phyloP scores from a whole-genome alignment of 2,797 vertebrate species.

The Nyctalus aviator region DNA sequence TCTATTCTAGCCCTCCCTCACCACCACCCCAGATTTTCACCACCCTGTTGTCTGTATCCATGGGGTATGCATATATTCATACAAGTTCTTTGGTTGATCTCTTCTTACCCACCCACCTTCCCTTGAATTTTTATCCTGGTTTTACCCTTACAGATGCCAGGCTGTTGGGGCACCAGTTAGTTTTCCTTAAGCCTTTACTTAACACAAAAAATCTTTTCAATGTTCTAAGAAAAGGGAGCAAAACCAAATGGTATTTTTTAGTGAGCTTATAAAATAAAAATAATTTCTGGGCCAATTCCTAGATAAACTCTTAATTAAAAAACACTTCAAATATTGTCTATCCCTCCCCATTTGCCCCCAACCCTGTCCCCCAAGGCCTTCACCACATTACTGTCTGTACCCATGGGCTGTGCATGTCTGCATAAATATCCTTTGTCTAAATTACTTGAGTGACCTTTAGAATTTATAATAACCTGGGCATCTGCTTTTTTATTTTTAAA shows the following conservation, averaged over 20 bases:
- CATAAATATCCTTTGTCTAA: neutral
- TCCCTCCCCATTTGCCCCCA: neutral
- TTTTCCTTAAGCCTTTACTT: neutral
- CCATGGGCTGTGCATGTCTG: neutral
- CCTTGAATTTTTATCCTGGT: neutral
- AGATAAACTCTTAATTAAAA: conserved; percentile 3
- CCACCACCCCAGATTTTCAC: too few species aligned
- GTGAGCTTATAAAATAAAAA: conserved; percentile 7
- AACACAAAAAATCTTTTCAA: neutral
- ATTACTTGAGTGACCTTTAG: conserved; percentile 11
- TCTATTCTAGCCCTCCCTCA: too few species aligned
- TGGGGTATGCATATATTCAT: too few species aligned
- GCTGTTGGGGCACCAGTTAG: neutral
- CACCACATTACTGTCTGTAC: neutral
- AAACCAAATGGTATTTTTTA: neutral
- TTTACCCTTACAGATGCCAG: neutral
- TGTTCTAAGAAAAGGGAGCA: neutral
- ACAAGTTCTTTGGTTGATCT: too few species aligned
- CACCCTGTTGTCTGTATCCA: too few species aligned
- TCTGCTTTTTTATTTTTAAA: conserved; percentile 58
- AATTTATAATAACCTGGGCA: neutral
- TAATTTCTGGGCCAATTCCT: neutral
- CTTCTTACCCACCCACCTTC: too few species aligned
- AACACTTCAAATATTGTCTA: neutral
- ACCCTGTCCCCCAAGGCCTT: neutral